A percentile compares a stretch with the other conserved stretches of the same genome.
Evolutionary conservation across 2,113 vertebrate genomes (phyloP).

Genomic region (Pandion haliaetus): DNA sequence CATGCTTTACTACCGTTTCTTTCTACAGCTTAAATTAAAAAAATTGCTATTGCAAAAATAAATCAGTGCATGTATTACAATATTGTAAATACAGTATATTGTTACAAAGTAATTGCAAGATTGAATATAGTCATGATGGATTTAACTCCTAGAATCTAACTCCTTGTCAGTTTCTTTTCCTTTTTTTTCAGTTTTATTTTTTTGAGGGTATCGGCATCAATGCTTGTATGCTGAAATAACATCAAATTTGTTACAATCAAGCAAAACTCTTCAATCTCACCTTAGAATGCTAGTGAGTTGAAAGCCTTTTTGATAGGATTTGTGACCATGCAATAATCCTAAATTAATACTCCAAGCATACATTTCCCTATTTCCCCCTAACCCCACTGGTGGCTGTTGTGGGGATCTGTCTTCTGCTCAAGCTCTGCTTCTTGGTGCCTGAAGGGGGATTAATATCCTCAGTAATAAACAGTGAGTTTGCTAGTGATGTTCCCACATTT

Average conservation of each 20-base stretch:
- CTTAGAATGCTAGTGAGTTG: not conserved
- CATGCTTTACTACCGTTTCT: not conserved
- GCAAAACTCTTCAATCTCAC: not conserved
- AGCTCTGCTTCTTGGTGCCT: not conserved
- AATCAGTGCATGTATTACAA: not conserved
- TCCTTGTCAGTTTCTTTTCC: not conserved
- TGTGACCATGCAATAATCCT: not conserved
- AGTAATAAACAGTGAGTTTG: not conserved
- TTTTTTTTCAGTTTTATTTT: not conserved
- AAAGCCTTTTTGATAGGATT: not conserved
- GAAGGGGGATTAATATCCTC: not conserved
- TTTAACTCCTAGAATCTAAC: not conserved
- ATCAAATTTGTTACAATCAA: not conserved
- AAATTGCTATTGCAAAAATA: not conserved
- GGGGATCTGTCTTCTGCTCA: not conserved
- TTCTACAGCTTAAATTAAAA: not conserved
- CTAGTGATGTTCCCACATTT: not conserved
- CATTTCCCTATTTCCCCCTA: not conserved
- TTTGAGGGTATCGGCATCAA: not conserved
- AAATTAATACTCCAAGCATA: not conserved
- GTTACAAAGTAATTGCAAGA: not conserved
- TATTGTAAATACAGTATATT: not conserved
- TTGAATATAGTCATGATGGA: not conserved
- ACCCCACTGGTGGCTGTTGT: not conserved
- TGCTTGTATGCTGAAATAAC: not conserved